Percentiles rank a stretch among this genome's conserved stretches.
phyloP scores from a whole-genome alignment of 2,888 invertebrate species.

The Apamea epomidion region DNA sequence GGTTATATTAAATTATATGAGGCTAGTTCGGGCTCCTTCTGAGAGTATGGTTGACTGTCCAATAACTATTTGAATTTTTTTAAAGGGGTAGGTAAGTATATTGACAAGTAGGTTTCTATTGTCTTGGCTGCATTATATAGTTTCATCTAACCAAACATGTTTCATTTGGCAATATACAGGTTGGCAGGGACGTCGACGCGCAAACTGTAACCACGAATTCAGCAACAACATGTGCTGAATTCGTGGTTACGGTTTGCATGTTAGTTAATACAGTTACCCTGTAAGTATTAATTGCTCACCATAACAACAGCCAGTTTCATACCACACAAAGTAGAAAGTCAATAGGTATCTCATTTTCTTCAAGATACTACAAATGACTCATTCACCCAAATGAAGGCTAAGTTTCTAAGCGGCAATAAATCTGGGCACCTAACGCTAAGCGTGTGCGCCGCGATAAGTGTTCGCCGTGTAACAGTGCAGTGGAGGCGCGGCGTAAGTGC shows the following conservation, averaged over 20 bases:
- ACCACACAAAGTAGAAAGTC: not conserved
- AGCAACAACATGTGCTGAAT: not conserved
- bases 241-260: not conserved
- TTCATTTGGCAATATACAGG: not conserved
- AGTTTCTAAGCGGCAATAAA: constrained; percentile 40
- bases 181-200: too few relatives aligned
- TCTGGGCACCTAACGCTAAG: constrained; percentile 26
- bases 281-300: not conserved
- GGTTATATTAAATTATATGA: constrained; percentile 63
- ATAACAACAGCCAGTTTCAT: not conserved
- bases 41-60: constrained; percentile 14
- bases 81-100: not conserved
- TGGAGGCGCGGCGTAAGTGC: constrained; percentile 2
- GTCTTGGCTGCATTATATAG: not conserved
- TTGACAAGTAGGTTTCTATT: not conserved
- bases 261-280: not conserved
- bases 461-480: not conserved
- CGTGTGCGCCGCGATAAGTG: constrained; percentile 41
- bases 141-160: not conserved
- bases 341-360: constrained; percentile 2
- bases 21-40: constrained; percentile 27
- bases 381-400: constrained; percentile 17
- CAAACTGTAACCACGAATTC: not conserved
- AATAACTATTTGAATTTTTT: constrained; percentile 37
- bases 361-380: not conserved